phyloP scores from a whole-genome alignment of 2,113 vertebrate species.

The Sapayoa aenigma region DNA sequence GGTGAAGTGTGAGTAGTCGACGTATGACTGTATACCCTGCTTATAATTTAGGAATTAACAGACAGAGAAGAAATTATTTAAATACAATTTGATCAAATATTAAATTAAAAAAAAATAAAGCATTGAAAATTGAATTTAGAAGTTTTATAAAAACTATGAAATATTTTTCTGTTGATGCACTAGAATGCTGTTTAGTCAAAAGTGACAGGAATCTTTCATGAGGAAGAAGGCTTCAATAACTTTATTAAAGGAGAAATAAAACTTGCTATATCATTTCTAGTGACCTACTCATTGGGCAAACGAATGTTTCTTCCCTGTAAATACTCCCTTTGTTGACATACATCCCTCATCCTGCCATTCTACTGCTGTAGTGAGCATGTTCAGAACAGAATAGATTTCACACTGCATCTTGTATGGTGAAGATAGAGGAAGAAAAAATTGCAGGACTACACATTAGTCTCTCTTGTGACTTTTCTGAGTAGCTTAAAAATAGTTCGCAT shows the following conservation, averaged over 20 bases:
- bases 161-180: background rate
- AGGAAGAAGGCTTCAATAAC: background rate
- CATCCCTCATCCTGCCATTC: background rate
- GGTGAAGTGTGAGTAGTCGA: no score
- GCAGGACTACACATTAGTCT: background rate
- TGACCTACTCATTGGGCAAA: rapidly evolving
- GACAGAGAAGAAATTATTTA: background rate
- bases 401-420: background rate
- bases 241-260: background rate
- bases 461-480: background rate
- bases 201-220: background rate
- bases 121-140: background rate
- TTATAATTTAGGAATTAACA: background rate
- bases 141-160: background rate
- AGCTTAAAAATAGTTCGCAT: background rate
- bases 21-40: no score
- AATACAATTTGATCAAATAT: background rate
- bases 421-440: background rate
- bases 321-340: background rate
- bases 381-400: background rate
- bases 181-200: background rate
- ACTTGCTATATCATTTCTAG: background rate
- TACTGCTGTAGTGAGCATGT: background rate
- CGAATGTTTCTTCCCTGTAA: background rate
- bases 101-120: background rate